Evolutionary conservation across 2,888 invertebrate genomes (phyloP), one percentile per base, ranked within the genome.

Genomic region (Coenonympha glycerion): DNA sequence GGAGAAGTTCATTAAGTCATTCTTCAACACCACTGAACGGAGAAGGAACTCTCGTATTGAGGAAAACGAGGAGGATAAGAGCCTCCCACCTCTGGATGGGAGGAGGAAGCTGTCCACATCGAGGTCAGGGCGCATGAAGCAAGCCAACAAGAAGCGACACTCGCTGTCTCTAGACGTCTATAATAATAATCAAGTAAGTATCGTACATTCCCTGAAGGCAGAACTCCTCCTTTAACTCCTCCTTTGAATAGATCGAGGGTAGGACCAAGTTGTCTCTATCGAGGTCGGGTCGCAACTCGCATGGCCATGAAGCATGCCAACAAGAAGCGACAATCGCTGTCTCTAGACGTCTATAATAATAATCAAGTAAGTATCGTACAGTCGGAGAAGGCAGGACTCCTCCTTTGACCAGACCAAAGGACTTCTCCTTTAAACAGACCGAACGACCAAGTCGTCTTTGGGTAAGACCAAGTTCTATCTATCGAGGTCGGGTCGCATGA

Each of bases 401-500:
- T n/a, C n/a, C n/a, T n/a, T n/a, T n/a, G n/a, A n/a, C n/a, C n/a
- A n/a, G n/a, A n/a, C n/a, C n/a, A n/a, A n/a, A n/a, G n/a, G n/a
- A n/a, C n/a, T n/a, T n/a, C n/a, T n/a, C n/a, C n/a, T n/a, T n/a
- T n/a, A n/a, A n/a, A n/a, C n/a, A n/a, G n/a, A n/a, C n/a, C n/a
- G n/a, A n/a, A n/a, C n/a, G n/a, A n/a, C n/a, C n/a, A n/a, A n/a
- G n/a, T n/a, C n/a, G n/a, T n/a, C n/a, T n/a, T n/a, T n/a, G n/a
- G n/a, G n/a, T n/a, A n/a, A n/a, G n/a, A n/a, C n/a, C n/a, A n/a
- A n/a, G n/a, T n/a, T n/a, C n/a, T n/a, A n/a, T n/a, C 90, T 90
- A 58, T 90, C 90, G 0, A 73, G 90, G 52, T 90, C 90, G 24
- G 90, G 90, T 2, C 77, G 90, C 58, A 86, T 90, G 77, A 87